Evolutionary conservation across 2,888 invertebrate genomes (phyloP), one percentile per base, ranked within the genome.

Genomic region (Antheraea yamamai): DNA sequence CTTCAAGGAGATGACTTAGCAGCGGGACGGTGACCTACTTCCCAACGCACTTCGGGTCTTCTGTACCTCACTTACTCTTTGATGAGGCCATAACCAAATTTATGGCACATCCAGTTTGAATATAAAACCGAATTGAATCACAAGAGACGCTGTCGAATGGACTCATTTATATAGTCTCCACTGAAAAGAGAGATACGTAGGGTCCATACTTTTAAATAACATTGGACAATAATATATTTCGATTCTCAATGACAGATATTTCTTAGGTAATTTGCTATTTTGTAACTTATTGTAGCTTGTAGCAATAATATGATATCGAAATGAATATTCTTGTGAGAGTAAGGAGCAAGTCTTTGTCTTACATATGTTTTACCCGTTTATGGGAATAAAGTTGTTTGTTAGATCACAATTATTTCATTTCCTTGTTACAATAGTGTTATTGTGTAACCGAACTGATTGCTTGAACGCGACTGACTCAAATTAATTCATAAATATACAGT

Each of bases 21-120:
- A 70, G 70, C 20, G 39, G 12, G 39, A 39, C 26, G 70, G 23
- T 39, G 70, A 70, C 70, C 70, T 39, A 70, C 20, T 70, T 70
- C 39, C 70, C 8, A 10, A 18, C 14, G 20, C 39, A 10, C 70
- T 70, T 14, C 39, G 39, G 39, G n/a, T n/a, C 20, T 39, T 39
- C 70, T 70, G 39, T n/a, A 70, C 30, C 6, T 66, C 26, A 66
- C 16, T 66, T 30, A 30, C 39, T 39, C 70, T 70, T 39, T 70
- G 70, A 39, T 70, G 70, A 70, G 70, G 70, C 70, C 23, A 70
- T 70, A 70, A 70, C 70, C 39, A 39, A 70, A 39, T 70, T 70
- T 70, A 70, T 70, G 20, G 39, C 35, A 39, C 70, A 70, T 70
- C 35, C 70, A 70, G 39, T 70, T 70, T 70, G 70, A 66, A 39